phyloP scores from a whole-genome alignment of 2,797 vertebrate species.

The Limosa lapponica region DNA sequence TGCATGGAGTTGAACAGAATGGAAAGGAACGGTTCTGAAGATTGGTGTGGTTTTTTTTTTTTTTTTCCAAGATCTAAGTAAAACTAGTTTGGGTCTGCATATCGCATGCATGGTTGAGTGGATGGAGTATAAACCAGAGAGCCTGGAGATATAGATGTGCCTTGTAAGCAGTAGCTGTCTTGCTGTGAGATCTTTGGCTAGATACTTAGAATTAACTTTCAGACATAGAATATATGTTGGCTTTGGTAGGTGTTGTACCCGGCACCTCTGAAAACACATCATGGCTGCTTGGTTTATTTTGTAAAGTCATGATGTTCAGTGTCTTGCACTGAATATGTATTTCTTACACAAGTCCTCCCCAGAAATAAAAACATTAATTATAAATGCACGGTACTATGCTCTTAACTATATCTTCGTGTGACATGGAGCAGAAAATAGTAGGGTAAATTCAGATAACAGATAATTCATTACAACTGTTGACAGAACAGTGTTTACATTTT shows the following conservation, averaged over 20 bases:
- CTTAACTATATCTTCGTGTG: background rate
- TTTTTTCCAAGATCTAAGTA: background rate
- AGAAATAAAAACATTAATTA: background rate
- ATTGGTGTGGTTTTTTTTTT: background rate
- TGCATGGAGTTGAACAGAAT: background rate
- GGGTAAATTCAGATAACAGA: background rate
- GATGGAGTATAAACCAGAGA: background rate
- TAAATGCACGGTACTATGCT: background rate
- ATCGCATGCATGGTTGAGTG: fast-evolving
- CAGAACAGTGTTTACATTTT: background rate
- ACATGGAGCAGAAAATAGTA: background rate
- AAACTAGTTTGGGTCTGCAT: background rate
- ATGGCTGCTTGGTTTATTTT: background rate
- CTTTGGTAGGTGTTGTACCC: background rate
- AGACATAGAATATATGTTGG: background rate
- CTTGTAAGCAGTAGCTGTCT: background rate
- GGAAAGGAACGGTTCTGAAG: background rate
- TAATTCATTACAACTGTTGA: background rate
- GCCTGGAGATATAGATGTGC: background rate
- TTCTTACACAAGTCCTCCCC: background rate
- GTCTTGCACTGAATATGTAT: background rate
- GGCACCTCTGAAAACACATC: background rate
- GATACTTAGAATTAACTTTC: background rate
- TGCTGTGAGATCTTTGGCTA: fast-evolving
- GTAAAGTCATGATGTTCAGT: background rate